These are phyloP conservation scores for Dendrolimus pini DNA, from an alignment of 2,888 invertebrate genomes.

Conservation along the genomic window DNA sequence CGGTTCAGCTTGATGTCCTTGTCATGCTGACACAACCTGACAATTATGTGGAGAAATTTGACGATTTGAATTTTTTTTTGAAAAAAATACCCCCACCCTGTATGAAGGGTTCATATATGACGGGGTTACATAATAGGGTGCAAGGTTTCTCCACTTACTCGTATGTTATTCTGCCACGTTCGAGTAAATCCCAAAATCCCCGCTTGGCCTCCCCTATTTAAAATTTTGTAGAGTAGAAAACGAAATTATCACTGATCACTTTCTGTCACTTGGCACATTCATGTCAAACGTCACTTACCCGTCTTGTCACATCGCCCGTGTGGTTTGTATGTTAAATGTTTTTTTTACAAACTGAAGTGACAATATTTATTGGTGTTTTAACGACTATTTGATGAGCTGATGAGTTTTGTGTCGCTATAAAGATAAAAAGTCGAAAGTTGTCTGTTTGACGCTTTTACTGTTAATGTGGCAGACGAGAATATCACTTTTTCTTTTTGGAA, in stretches of 20 bases:
- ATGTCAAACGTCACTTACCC: not conserved
- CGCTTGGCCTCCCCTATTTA: too few species aligned
- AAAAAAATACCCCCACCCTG: too few species aligned
- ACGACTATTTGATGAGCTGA: conserved; percentile 26
- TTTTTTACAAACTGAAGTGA: conserved; percentile 18
- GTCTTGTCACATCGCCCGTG: not conserved
- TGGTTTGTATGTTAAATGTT: conserved; percentile 9
- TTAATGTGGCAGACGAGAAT: not conserved
- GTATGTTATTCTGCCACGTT: too few species aligned
- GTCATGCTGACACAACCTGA: too few species aligned
- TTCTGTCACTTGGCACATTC: conserved; percentile 13
- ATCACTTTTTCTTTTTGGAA: not conserved
- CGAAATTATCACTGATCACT: conserved; percentile 13
- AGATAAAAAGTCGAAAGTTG: conserved; percentile 3
- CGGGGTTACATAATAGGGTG: too few species aligned
- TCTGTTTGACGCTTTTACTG: not conserved
- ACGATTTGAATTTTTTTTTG: too few species aligned
- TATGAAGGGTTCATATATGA: too few species aligned
- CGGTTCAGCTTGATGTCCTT: too few species aligned
- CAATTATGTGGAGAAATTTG: too few species aligned
- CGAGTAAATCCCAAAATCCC: too few species aligned
- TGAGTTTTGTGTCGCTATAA: conserved; percentile 9
- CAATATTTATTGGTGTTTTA: conserved; percentile 29
- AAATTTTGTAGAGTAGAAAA: too few species aligned
- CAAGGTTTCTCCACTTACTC: too few species aligned